A percentile compares a stretch with the other conserved stretches of the same genome.
phyloP scores from a whole-genome alignment of 1,140 invertebrate species.

The Leucophenga varia region DNA sequence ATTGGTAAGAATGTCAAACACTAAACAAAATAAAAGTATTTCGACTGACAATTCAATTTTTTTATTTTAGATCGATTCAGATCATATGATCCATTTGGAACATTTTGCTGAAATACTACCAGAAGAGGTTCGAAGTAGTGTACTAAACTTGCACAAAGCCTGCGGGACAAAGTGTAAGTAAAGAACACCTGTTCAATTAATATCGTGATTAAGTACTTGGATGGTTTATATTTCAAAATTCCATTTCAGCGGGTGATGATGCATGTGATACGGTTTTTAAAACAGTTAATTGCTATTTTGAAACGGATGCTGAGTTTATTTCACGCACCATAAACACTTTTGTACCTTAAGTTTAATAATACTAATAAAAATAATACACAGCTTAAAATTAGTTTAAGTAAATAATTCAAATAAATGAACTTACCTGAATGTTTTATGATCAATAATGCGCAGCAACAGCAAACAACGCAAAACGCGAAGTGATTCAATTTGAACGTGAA shows the following conservation, averaged over 20 bases:
- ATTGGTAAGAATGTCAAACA: conserved; percentile 19
- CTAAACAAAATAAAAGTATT: not conserved
- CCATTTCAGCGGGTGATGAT: conserved; percentile 29
- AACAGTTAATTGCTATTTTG: conserved; percentile 35
- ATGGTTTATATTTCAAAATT: not conserved
- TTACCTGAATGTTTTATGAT: conserved; percentile 36
- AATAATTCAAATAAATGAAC: too few species aligned
- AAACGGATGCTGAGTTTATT: conserved; percentile 31
- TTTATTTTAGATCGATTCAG: conserved; percentile 35
- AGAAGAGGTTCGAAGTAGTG: conserved; percentile 22
- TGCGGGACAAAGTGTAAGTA: conserved; percentile 37
- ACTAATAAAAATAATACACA: conserved; percentile 12
- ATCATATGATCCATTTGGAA: conserved; percentile 38
- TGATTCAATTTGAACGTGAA: conserved; percentile 64
- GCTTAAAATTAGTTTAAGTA: too few species aligned
- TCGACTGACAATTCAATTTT: not conserved
- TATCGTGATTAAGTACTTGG: not conserved
- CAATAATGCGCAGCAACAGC: conserved; percentile 35
- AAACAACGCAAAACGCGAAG: conserved; percentile 42
- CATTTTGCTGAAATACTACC: conserved; percentile 34
- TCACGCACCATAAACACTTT: too few species aligned
- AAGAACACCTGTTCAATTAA: not conserved
- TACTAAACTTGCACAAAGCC: conserved; percentile 15
- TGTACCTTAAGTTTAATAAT: too few species aligned
- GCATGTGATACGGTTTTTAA: conserved; percentile 39